These are phyloP conservation scores for Rhingia rostrata DNA, from an alignment of 2,888 invertebrate species.

Conservation along the genomic window DNA sequence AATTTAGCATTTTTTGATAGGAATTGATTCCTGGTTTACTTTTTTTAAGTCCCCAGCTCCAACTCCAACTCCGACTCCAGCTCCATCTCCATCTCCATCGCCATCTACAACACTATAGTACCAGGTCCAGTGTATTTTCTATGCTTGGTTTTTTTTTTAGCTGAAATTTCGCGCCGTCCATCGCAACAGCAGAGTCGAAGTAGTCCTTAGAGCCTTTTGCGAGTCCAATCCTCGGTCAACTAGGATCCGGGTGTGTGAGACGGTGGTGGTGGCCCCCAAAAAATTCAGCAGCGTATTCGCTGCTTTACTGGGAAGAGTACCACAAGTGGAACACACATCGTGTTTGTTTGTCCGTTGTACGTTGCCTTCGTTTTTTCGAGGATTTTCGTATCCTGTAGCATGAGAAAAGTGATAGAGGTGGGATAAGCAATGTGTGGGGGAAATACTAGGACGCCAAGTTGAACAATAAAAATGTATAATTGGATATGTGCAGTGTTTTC, in stretches of 20 bases:
- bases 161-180: slow-evolving; percentile 71
- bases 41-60: slow-evolving; percentile 47
- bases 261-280: slow-evolving; percentile 45
- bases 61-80: neutral
- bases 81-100: slow-evolving; percentile 48
- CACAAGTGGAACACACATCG: slow-evolving; percentile 74
- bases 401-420: slow-evolving; percentile 65
- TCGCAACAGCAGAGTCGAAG: slow-evolving; percentile 37
- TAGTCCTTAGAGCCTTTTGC: slow-evolving; percentile 68
- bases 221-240: slow-evolving; percentile 64
- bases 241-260: slow-evolving; percentile 44
- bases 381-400: slow-evolving; percentile 65
- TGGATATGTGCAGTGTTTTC: slow-evolving; percentile 74
- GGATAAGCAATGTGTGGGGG: slow-evolving; percentile 31
- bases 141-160: slow-evolving; percentile 66
- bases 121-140: slow-evolving; percentile 47
- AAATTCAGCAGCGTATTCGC: slow-evolving; percentile 56
- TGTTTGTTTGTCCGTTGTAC: slow-evolving; percentile 72
- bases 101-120: slow-evolving; percentile 6
- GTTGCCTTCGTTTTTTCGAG: slow-evolving; percentile 67
- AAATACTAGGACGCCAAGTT: slow-evolving; percentile 67
- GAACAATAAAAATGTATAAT: slow-evolving; percentile 75
- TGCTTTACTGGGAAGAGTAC: slow-evolving; percentile 61
- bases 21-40: slow-evolving; percentile 74
- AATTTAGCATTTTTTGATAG: slow-evolving; percentile 75